Evolutionary conservation across 1,140 invertebrate genomes (phyloP).

Genomic region (Temnothorax nylanderi): DNA sequence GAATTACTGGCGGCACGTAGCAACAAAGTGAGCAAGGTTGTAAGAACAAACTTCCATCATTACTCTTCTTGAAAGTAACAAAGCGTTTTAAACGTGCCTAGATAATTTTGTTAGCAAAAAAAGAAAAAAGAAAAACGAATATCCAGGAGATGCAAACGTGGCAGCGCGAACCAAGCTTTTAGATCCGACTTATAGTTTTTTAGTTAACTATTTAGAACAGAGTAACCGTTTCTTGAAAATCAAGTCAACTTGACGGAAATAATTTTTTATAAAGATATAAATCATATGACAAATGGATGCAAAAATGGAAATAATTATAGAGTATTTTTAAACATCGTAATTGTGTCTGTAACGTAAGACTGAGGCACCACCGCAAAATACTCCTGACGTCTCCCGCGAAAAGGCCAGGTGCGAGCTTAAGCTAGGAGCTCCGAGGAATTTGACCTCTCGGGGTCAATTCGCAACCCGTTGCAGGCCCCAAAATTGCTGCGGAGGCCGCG

Average conservation of each 20-base stretch:
- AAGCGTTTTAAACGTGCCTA: neutral
- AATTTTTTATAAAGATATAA: neutral
- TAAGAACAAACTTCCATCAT: conserved; percentile 61
- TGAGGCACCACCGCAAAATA: neutral
- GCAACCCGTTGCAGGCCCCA: conserved; percentile 25
- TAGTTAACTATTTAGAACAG: neutral
- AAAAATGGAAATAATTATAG: neutral
- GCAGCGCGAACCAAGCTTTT: neutral
- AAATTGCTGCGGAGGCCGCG: conserved; percentile 65
- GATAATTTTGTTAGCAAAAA: neutral
- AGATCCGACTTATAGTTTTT: neutral
- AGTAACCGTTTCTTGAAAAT: neutral
- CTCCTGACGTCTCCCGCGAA: neutral
- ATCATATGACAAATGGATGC: neutral
- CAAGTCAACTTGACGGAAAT: neutral
- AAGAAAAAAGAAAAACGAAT: neutral
- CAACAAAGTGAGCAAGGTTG: conserved; percentile 57
- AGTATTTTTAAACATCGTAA: neutral
- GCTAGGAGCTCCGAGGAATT: conserved; percentile 61
- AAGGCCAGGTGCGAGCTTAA: conserved; percentile 59
- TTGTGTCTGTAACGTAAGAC: neutral
- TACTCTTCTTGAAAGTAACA: neutral
- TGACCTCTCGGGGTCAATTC: conserved; percentile 57
- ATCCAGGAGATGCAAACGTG: neutral
- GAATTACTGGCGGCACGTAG: neutral